Evolutionary conservation across 2,888 invertebrate species (phyloP).

Genomic region (Drosophila niveifrons): DNA sequence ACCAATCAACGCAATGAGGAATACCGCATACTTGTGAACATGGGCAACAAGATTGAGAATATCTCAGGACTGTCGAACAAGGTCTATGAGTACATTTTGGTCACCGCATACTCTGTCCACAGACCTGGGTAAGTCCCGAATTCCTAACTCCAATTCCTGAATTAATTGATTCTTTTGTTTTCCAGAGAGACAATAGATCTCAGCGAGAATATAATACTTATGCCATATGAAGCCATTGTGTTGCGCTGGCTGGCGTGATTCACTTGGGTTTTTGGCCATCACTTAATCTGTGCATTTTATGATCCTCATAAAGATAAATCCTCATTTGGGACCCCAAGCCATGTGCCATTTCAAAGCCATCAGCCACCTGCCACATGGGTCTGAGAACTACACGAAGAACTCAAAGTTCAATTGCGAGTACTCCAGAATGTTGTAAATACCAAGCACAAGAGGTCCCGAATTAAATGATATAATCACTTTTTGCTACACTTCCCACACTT

Average conservation of each 20-base stretch:
- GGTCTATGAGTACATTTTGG: conserved; percentile 73
- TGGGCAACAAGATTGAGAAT: conserved; percentile 75
- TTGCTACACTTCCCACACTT: background rate
- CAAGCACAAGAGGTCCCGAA: conserved; percentile 1
- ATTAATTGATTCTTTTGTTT: background rate
- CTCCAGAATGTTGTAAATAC: conserved; percentile 31
- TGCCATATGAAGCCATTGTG: conserved; percentile 80
- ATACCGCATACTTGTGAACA: conserved; percentile 79
- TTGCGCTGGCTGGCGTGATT: conserved; percentile 68
- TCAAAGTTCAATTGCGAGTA: conserved; percentile 20
- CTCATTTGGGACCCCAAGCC: background rate
- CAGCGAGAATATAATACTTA: conserved; percentile 57
- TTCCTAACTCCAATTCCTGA: background rate
- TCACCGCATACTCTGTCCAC: conserved; percentile 73
- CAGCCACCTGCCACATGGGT: conserved; percentile 30
- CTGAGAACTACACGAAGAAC: conserved; percentile 1
- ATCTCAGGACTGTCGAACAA: conserved; percentile 60
- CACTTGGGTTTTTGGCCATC: background rate
- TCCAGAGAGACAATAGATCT: conserved; percentile 73
- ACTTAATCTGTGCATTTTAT: conserved; percentile 34
- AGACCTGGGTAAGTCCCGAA: conserved; percentile 65
- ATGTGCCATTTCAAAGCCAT: conserved; percentile 1
- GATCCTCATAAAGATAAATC: conserved; percentile 41
- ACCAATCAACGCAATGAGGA: conserved; percentile 69
- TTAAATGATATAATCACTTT: conserved; percentile 13